A percentile compares a stretch with the other conserved stretches of the same genome.
phyloP scores from a whole-genome alignment of 2,797 vertebrate species.

The Rhinoraja longicauda region DNA sequence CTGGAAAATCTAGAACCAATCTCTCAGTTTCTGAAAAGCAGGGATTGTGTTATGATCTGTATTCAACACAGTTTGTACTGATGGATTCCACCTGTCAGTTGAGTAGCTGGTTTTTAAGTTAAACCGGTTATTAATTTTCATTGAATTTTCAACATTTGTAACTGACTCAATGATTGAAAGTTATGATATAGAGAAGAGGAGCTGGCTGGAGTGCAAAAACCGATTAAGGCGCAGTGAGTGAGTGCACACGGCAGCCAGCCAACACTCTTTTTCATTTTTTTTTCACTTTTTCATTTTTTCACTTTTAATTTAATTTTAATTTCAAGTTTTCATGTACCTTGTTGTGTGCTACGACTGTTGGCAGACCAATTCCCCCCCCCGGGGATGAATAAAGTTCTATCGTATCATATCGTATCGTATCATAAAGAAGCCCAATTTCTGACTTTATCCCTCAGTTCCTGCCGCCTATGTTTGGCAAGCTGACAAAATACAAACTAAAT shows the following conservation, averaged over 20 bases:
- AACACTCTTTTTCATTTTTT: too few species aligned
- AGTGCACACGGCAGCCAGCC: too few species aligned
- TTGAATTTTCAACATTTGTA: not conserved
- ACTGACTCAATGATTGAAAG: not conserved
- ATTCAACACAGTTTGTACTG: not conserved
- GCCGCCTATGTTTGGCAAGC: not conserved
- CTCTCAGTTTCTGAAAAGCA: not conserved
- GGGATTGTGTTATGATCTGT: not conserved
- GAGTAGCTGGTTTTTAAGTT: not conserved
- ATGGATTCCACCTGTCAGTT: not conserved
- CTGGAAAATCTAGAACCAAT: not conserved
- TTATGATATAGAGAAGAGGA: not conserved
- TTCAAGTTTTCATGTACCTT: too few species aligned
- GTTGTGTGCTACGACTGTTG: too few species aligned
- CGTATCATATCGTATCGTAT: too few species aligned
- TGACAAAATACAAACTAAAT: not conserved
- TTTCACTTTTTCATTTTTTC: too few species aligned
- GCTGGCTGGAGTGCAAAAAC: not conserved
- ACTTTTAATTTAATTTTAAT: too few species aligned
- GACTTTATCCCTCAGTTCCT: not conserved
- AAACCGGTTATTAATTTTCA: not conserved
- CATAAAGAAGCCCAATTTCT: not conserved
- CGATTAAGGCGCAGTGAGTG: too few species aligned
- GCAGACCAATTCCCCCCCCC: too few species aligned
- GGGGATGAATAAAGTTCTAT: too few species aligned